Percentiles rank a stretch among this genome's conserved stretches.
phyloP scores from a whole-genome alignment of 2,888 invertebrate genomes.

The Branchellion lobata region DNA sequence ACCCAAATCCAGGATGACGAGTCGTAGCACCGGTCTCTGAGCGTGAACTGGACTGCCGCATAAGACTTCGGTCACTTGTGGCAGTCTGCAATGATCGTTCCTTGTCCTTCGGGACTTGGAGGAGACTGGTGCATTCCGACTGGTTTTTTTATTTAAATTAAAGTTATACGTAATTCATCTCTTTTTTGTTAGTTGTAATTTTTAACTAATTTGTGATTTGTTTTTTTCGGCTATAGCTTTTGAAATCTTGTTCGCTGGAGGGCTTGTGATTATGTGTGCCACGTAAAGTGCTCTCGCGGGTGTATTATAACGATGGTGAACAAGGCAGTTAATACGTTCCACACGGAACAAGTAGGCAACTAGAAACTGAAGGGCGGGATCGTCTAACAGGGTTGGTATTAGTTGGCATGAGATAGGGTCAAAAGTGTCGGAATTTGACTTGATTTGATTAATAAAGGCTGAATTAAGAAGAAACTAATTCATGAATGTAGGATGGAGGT shows the following conservation, averaged over 20 bases:
- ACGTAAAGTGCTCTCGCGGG: too few relatives aligned
- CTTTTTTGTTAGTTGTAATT: neutral
- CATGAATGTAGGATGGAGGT: too few relatives aligned
- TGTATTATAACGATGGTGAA: too few relatives aligned
- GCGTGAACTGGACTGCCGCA: slow-evolving; percentile 13
- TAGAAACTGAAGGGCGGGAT: neutral
- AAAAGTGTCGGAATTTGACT: too few relatives aligned
- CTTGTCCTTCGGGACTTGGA: neutral
- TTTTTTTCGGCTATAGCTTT: neutral
- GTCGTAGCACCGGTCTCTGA: neutral
- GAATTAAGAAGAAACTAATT: too few relatives aligned
- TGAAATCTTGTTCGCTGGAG: neutral
- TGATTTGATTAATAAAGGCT: too few relatives aligned
- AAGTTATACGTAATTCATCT: neutral
- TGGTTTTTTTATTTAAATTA: neutral
- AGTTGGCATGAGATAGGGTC: too few relatives aligned
- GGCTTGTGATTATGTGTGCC: too few relatives aligned
- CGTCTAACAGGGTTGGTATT: neutral
- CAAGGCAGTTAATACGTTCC: neutral
- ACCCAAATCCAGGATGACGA: slow-evolving; percentile 19
- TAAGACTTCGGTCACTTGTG: neutral
- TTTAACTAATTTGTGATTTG: too few relatives aligned
- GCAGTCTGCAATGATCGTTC: slow-evolving; percentile 13
- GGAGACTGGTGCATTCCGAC: slow-evolving; percentile 7
- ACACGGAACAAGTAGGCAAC: neutral